Percentiles rank a stretch among this genome's conserved stretches.
Conservation (phyloP, 2,113 vertebrate genomes). For the Pelobates fuscus region DNA sequence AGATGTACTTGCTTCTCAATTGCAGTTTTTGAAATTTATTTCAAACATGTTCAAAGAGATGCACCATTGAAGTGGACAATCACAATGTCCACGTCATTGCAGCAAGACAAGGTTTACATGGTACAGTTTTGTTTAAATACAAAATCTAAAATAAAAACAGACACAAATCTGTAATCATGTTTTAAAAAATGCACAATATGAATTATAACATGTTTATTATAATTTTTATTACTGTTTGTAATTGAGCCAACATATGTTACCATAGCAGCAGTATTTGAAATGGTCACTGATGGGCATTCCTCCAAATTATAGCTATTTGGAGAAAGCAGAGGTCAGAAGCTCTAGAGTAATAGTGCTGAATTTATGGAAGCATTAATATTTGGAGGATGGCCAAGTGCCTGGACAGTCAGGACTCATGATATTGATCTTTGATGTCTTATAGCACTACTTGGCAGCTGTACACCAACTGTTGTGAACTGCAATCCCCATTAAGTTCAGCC, state of each 20-base stretch:
- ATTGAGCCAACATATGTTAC: constrained; percentile 19
- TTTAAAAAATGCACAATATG: constrained; percentile 30
- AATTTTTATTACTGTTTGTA: constrained; percentile 32
- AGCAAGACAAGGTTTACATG: constrained; percentile 31
- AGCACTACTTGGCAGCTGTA: neutral
- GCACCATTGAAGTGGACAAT: too few relatives aligned
- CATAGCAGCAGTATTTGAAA: constrained; percentile 37
- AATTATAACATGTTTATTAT: constrained; percentile 40
- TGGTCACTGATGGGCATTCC: constrained; percentile 13
- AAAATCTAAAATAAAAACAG: too few relatives aligned
- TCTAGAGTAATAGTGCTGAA: neutral
- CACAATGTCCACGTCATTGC: too few relatives aligned
- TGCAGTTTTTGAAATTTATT: too few relatives aligned
- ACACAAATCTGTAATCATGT: too few relatives aligned
- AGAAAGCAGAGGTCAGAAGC: constrained; percentile 2
- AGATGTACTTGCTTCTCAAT: too few relatives aligned
- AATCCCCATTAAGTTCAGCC: too few relatives aligned
- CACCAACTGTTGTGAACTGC: too few relatives aligned
- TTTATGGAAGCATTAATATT: constrained; percentile 13
- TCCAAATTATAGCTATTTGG: constrained; percentile 36
- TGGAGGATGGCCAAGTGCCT: neutral
- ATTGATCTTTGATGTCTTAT: neutral
- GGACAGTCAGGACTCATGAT: neutral
- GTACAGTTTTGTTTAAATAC: too few relatives aligned
- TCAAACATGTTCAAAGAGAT: too few relatives aligned